Evolutionary conservation across 2,888 invertebrate species (phyloP).

Genomic region (Ophraella communa): DNA sequence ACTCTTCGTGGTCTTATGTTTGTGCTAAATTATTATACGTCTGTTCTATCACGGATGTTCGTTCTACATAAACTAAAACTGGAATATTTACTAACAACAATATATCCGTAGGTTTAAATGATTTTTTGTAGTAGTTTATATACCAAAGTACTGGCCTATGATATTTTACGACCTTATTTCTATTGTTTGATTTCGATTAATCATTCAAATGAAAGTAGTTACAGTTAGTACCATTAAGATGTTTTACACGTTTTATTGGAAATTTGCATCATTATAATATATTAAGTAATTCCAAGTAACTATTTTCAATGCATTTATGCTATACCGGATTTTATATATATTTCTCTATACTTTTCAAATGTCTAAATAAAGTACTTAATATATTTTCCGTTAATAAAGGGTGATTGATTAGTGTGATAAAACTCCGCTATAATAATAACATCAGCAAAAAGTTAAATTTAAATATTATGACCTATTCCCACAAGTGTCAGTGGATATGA

Average conservation of each 20-base stretch:
- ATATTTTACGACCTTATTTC: background rate
- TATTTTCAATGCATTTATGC: background rate
- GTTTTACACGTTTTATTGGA: background rate
- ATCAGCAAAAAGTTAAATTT: too few relatives aligned
- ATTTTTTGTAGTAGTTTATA: background rate
- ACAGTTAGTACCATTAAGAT: background rate
- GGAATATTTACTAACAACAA: background rate
- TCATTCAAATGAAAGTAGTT: background rate
- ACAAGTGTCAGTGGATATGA: too few relatives aligned
- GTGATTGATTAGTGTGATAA: too few relatives aligned
- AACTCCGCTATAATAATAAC: too few relatives aligned
- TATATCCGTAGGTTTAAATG: background rate
- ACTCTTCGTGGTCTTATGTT: conserved; percentile 16
- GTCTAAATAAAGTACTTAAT: too few relatives aligned
- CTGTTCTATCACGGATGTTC: conserved; percentile 12
- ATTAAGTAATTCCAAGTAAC: background rate
- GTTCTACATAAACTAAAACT: too few relatives aligned
- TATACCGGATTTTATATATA: conserved; percentile 1
- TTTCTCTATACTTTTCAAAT: background rate
- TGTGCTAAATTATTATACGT: conserved; percentile 22
- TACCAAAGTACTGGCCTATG: background rate
- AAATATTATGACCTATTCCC: too few relatives aligned
- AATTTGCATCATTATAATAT: conserved; percentile 16
- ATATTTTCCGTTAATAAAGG: too few relatives aligned
- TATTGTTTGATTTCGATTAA: background rate